Percentiles rank a stretch among this genome's conserved stretches.
phyloP scores from a whole-genome alignment of 2,797 vertebrate species.

The Argya squamiceps region DNA sequence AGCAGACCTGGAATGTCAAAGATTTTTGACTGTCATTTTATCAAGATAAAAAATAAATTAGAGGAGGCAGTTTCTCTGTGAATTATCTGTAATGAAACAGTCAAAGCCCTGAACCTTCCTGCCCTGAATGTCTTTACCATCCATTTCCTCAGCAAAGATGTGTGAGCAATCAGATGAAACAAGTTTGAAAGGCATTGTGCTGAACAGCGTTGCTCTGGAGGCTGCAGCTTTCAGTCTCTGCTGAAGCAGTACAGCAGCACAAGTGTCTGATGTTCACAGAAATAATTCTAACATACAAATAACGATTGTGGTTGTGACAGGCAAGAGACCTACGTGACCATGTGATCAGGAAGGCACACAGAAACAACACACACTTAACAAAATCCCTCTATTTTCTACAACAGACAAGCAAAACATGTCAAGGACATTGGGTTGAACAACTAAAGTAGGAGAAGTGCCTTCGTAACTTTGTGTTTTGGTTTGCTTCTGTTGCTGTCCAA shows the following conservation, averaged over 20 bases:
- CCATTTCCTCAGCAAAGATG: slow-evolving; percentile 32
- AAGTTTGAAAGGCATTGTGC: slow-evolving; percentile 2
- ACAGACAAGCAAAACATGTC: neutral
- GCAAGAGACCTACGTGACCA: neutral
- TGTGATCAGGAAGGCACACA: neutral
- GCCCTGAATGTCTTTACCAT: slow-evolving; percentile 13
- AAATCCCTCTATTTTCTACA: neutral
- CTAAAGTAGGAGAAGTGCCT: neutral
- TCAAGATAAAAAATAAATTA: slow-evolving; percentile 59
- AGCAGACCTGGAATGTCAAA: slow-evolving; percentile 26
- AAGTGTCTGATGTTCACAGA: neutral
- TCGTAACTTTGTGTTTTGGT: accelerated
- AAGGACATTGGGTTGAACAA: neutral
- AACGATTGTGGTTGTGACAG: neutral
- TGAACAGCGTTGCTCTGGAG: neutral
- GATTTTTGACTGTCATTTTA: slow-evolving; percentile 39
- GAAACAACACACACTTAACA: neutral
- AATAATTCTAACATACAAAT: neutral
- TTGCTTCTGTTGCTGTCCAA: neutral
- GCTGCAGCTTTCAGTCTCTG: neutral
- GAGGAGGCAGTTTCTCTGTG: slow-evolving; percentile 32
- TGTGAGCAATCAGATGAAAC: slow-evolving; percentile 38
- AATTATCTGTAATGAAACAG: slow-evolving; percentile 61
- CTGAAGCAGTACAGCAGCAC: neutral
- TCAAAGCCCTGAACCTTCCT: slow-evolving; percentile 36